Base-by-base conservation (phyloP, 2,888 invertebrate genomes). In the Drosophila parthenogenetica region DNA sequence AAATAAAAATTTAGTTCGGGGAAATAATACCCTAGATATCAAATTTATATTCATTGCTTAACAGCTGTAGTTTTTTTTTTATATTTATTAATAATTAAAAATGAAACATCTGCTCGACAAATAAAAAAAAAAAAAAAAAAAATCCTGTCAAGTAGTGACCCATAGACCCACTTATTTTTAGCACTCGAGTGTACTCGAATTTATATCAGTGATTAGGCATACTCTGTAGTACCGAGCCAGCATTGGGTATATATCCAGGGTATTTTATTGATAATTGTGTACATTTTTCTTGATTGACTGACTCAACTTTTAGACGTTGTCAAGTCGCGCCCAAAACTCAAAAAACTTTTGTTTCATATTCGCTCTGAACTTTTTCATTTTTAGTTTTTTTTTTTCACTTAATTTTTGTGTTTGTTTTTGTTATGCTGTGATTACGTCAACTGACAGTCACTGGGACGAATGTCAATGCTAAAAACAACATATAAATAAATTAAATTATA, bases 391-490 rank as follows among this genome's bases (percentile, higher is more conserved):
- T 35, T 39, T 35, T 63, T 59, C 22, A 43, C 49, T 53, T 61
- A 64, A 59, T 68, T 49, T 49, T 58, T 62, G 16, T 60, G 22
- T 11, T 19, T 48, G 10, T 39, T 16, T 42, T 79, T 68, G 35
- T 77, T 82, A 69, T 82, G 86, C 66, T 82, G 74, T 64, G 85
- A 82, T 85, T 81, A 80, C 81, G 81, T 85, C 86, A 85, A 66
- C 83, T 79, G 68, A 65, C 37, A 14, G 42, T 54, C 57, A 68
- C 58, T 73, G 73, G 66, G 51, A 72, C 62, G 73, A 73, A 73
- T 73, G 73, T 73, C 72, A 73, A 73, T 73, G 62, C 62, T 73
- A 65, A 54, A 51, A 57, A 59, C 48, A 62, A 57, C 45, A 61
- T 61, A 68, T 50, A 73, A 58, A 72, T 73, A 68, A 70, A 71